phyloP scores from a whole-genome alignment of 2,797 vertebrate species.

The Oryzias dopingdopingensis region DNA sequence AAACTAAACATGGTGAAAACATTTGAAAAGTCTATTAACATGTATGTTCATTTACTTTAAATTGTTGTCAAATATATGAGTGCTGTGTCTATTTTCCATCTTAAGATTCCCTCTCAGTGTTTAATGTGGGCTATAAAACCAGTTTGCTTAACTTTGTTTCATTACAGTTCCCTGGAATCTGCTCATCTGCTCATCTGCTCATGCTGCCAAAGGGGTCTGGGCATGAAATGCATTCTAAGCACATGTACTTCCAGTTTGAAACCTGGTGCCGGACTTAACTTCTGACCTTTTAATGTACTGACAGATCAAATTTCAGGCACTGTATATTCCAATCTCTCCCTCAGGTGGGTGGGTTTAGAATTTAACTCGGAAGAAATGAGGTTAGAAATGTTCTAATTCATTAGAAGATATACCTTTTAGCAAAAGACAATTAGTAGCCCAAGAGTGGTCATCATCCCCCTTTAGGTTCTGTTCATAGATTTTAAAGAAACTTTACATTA shows the following conservation, averaged over 20 bases:
- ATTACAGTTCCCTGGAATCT: constrained; percentile 16
- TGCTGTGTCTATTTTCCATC: not conserved
- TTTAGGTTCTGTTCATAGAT: too few relatives aligned
- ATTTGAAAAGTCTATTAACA: not conserved
- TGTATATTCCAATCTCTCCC: not conserved
- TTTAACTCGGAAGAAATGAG: too few relatives aligned
- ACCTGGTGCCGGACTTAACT: constrained; percentile 16
- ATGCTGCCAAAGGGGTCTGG: constrained; percentile 1
- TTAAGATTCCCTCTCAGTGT: not conserved
- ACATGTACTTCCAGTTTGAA: constrained; percentile 5
- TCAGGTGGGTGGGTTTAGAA: too few relatives aligned
- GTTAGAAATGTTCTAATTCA: too few relatives aligned
- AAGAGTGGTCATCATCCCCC: too few relatives aligned
- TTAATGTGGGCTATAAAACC: not conserved
- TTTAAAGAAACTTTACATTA: too few relatives aligned
- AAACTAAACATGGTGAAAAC: too few relatives aligned
- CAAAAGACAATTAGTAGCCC: too few relatives aligned
- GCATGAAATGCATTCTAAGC: constrained; percentile 3
- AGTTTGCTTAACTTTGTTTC: constrained; percentile 11
- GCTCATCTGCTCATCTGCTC: constrained; percentile 10
- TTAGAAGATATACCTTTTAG: too few relatives aligned
- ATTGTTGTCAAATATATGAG: not conserved
- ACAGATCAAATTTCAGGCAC: constrained; percentile 3
- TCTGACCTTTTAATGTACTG: constrained; percentile 12
- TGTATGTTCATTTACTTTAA: not conserved